Base-by-base conservation (phyloP, 1,140 invertebrate genomes). In the Macrostomum lignano region DNA sequence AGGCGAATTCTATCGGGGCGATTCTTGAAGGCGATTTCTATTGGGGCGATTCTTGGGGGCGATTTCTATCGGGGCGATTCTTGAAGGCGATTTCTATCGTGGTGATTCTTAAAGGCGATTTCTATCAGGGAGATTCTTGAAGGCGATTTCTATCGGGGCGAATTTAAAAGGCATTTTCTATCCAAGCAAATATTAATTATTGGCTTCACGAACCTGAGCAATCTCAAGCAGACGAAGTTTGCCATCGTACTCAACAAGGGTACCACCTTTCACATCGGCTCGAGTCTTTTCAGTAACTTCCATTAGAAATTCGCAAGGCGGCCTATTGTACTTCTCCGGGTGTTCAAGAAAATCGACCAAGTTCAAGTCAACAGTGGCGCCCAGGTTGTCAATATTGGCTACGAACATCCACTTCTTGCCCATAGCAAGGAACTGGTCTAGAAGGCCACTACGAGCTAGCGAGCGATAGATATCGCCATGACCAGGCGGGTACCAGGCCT, bases 211-310 rank as follows among this genome's bases (percentile, higher is more conserved):
- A 2, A 98, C 91, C 67, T 98, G 91, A 6, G 91, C 88, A 37
- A 96, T 91, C 69, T 98, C 91, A n/a, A 98, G 64, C 17, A 98
- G 61, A 36, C 84, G 61, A 17, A 96, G 58, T 54, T 91, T 86
- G 42, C 79, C 70, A 47, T 94, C 79, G 53, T 93, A 94, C 46
- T 86, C 70, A 33, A 96, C 88, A 2, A 98, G 61, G 9, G 91
- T 98, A 49, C 91, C 91, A 60, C 91, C 88, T 72, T 98, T 98
- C 17, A 98, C 84, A 55, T 98, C 91, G 48, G 88, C 86, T 46
- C 77, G 70, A 2, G 91, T 96, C 61, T 98, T 98, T 49, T 96
- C 78, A 2, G 91, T 98, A 5, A 93, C 82, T 67, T 98, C 91
- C 88, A 98, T 98, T 3, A 98, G 69, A 61, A 96, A 98, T 55